Base-by-base conservation (phyloP, 1,140 invertebrate species). In the Drosophila bocqueti region DNA sequence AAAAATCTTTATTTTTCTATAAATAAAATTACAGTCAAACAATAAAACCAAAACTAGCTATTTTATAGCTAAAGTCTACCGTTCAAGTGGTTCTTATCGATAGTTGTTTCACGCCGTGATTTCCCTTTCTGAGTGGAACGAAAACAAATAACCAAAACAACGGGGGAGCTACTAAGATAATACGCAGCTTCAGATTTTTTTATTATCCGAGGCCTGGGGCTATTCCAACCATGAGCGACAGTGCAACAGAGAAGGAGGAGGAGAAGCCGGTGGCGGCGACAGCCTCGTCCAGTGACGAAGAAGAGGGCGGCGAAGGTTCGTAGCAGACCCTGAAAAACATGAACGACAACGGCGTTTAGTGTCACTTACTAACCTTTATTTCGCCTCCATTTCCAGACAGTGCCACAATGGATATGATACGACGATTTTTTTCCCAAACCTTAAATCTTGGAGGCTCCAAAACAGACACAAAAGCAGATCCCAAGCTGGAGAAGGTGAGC, bases 381-480 rank as follows among this genome's bases (percentile, higher is more conserved):
- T 54, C 9, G 8, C 1, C 42, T 21, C 13, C 9, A 10, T 26
- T 75, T 59, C 9, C 50, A 89, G 81, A 73, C 18, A 38, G 38
- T 13, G 50, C 40, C 29, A 63, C 79, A 46, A 85, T 90, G 79
- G 85, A 90, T 57, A 52, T 71, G 65, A 84, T 90, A 55, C 61
- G 81, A 36, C 61, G 65, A 1, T 85, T 90, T 36, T 90, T 90
- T 45, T 45, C 85, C 34, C 61, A 90, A 10, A 77, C 81, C 8
- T 55, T 89, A 3, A 68, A 69, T 40, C 45, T 81, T 16, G 64
- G 71, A 7, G 49, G 50, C 40, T 65, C 54, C 36, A 47, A 59
- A 16, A 45, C 55, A 18, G 43, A 67, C 31, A 40, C 54, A 2
- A 61, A 74, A 6, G 58, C 50, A 45, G 62, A 45, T 6, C 7